Percentiles rank a stretch among this genome's conserved stretches.
Conservation (phyloP, 2,888 invertebrate species). For the Microctonus aethiopoides region DNA sequence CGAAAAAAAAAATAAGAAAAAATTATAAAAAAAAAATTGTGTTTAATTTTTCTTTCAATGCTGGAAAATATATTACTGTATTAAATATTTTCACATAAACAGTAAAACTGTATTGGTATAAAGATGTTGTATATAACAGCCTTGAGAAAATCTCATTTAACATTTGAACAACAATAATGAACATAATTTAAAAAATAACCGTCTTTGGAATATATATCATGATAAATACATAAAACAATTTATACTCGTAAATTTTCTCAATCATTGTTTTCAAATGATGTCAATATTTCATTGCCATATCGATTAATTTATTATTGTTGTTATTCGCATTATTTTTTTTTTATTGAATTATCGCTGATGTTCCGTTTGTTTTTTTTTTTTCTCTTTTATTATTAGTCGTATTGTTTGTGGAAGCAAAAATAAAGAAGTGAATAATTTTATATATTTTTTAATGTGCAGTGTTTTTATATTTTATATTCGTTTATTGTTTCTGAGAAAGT, state of each 20-base stretch:
- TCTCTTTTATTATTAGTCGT: background rate
- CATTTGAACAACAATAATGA: background rate
- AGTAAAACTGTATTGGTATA: too few relatives aligned
- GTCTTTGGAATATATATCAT: constrained; percentile 7
- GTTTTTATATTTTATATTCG: background rate
- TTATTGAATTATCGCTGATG: background rate
- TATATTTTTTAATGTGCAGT: background rate
- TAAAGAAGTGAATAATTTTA: background rate
- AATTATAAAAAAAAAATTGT: background rate
- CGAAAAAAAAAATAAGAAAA: background rate
- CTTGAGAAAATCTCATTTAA: constrained; percentile 3
- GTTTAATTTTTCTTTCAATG: background rate
- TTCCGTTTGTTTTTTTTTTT: background rate
- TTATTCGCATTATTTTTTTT: too few relatives aligned
- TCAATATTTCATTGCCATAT: background rate
- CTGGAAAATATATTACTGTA: background rate
- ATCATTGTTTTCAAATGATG: background rate
- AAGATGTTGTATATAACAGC: constrained; percentile 3
- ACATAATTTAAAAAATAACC: background rate
- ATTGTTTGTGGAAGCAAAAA: background rate
- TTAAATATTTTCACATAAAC: constrained; percentile 20
- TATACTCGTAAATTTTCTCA: constrained; percentile 23
- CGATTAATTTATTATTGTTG: too few relatives aligned
- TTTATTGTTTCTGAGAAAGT: background rate
- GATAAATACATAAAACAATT: background rate